Evolutionary conservation across 1,140 invertebrate species (phyloP), one percentile per base, ranked within the genome.

Genomic region (Globodera rostochiensis): DNA sequence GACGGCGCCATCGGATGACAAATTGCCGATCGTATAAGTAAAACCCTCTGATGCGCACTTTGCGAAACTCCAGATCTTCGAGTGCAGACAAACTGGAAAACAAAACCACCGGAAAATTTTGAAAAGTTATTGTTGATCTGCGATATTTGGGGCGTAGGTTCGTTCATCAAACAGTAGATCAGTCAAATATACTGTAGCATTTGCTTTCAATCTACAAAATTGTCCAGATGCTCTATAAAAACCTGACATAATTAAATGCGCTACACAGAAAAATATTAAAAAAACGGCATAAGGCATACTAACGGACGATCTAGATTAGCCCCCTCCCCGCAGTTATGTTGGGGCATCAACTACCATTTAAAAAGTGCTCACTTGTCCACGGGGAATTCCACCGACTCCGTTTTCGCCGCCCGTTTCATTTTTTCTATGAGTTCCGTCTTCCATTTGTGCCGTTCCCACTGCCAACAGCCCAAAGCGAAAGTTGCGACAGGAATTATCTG

Each of bases 401-500:
- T 67, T 13, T 47, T 69, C 7, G 71, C 25, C 21, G 13, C 46
- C 11, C 4, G 47, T 8, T 64, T 49, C 13, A 77, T 21, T 69
- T 21, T 50, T 6, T 80, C 80, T 13, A 81, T 80, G 49, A 81
- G 46, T 46, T 47, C 73, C 46, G 60, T 66, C 45, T 81, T 81
- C 80, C 80, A 81, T 79, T 79, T 80, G 47, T 70, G 60, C 50
- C 80, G 69, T 69, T 49, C 36, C 47, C 49, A 70, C 73, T 81
- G 80, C 80, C 80, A 81, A 64, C 60, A 76, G 13, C 80, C 80
- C 66, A 81, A 81, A 49, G 66, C 69, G 15, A 81, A 81, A 69
- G 76, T 79, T 66, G 70, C 49, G 45, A 15, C 21, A n/a, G 77
- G 80, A 4, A 81, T 46, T 57, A 79, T 1, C 80, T 81, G 21